phyloP scores from a whole-genome alignment of 2,888 invertebrate genomes.

The Nemoura dubitans region DNA sequence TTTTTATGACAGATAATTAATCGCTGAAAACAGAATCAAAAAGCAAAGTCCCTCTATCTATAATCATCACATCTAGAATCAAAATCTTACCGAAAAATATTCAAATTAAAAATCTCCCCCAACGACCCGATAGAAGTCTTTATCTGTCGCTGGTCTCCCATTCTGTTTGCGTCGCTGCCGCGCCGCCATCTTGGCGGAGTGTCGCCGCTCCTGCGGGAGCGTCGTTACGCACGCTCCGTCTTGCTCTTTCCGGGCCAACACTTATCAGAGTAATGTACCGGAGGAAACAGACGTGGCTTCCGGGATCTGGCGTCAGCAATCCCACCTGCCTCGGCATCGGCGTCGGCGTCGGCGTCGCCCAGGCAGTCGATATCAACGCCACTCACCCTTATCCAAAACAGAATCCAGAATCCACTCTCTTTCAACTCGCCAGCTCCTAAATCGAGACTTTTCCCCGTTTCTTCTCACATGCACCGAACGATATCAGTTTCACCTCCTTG shows the following conservation, averaged over 20 bases:
- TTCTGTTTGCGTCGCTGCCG: background rate
- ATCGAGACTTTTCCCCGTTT: slow-evolving; percentile 2
- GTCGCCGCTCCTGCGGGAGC: background rate
- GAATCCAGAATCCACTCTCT: slow-evolving; percentile 14
- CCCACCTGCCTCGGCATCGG: slow-evolving; percentile 38
- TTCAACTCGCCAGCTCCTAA: slow-evolving; percentile 7
- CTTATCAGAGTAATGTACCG: slow-evolving; percentile 37
- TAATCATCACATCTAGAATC: too few species aligned
- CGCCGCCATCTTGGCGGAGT: slow-evolving; percentile 20
- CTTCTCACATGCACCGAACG: slow-evolving; percentile 17
- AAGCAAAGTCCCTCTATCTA: too few species aligned
- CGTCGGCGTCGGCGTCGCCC: background rate
- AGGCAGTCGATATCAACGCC: background rate
- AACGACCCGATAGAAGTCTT: background rate
- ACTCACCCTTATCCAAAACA: slow-evolving; percentile 18
- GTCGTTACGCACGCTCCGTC: slow-evolving; percentile 9
- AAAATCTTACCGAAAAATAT: background rate
- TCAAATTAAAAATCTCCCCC: background rate
- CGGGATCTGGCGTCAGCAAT: slow-evolving; percentile 18
- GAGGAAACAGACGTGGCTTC: slow-evolving; percentile 27
- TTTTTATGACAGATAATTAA: too few species aligned
- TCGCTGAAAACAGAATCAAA: too few species aligned
- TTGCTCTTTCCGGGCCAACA: slow-evolving; percentile 25
- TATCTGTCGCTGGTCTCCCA: background rate
- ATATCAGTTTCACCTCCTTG: slow-evolving; percentile 28